These are phyloP conservation scores for Eutrigla gurnardus DNA, from an alignment of 2,797 vertebrate genomes.

Conservation along the genomic window DNA sequence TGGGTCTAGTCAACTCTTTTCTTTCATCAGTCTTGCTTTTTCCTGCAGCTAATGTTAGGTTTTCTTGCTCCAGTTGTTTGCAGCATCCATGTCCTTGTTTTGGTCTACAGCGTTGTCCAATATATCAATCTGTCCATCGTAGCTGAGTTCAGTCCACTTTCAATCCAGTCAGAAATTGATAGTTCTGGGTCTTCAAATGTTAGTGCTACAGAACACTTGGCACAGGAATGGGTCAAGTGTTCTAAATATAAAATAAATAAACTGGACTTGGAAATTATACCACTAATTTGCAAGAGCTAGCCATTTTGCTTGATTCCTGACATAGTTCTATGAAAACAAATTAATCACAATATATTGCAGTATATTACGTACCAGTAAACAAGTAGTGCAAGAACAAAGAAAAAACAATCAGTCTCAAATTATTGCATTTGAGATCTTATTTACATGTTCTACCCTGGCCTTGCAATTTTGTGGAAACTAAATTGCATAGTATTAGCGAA, in stretches of 20 bases:
- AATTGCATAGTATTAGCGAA: not conserved
- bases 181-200: not conserved
- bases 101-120: constrained; percentile 30
- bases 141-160: constrained; percentile 57
- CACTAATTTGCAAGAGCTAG: not conserved
- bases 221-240: not conserved
- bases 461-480: not conserved
- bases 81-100: constrained; percentile 45
- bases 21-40: constrained; percentile 45
- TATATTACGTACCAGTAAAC: not conserved
- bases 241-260: not conserved
- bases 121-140: constrained; percentile 33
- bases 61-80: constrained; percentile 44
- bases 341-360: not conserved
- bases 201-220: constrained; percentile 1
- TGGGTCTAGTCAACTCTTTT: constrained; percentile 25
- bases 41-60: constrained; percentile 47
- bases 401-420: not conserved
- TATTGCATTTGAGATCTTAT: not conserved
- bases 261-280: not conserved
- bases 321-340: not conserved
- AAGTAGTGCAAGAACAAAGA: not conserved
- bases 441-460: not conserved
- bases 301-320: not conserved
- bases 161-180: constrained; percentile 24